Percentiles rank a stretch among this genome's conserved stretches.
These are phyloP conservation scores for Brachymystax lenok DNA, from an alignment of 2,797 vertebrate species.

Conservation along the genomic window DNA sequence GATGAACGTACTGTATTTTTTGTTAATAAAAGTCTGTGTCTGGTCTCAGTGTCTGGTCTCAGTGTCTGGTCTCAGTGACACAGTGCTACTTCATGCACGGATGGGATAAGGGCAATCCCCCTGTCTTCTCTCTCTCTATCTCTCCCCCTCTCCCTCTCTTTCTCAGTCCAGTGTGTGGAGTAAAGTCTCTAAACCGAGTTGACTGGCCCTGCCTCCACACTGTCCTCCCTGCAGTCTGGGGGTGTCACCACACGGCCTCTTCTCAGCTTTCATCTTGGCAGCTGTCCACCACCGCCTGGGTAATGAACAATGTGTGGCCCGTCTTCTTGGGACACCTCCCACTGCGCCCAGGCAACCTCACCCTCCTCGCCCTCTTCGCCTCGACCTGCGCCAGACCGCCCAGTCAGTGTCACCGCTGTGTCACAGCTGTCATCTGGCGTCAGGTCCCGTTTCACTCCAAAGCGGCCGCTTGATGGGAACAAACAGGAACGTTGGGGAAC, in stretches of 20 bases:
- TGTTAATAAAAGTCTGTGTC: background rate
- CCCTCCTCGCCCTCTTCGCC: constrained; percentile 42
- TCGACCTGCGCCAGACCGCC: constrained; percentile 53
- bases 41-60: background rate
- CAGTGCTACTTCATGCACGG: background rate
- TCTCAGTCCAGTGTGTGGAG: constrained; percentile 17
- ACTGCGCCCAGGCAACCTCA: constrained; percentile 50
- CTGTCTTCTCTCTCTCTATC: constrained; percentile 53
- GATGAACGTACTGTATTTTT: background rate
- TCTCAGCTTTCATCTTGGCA: constrained; percentile 20
- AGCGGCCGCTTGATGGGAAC: constrained; percentile 72
- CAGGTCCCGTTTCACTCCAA: constrained; percentile 68
- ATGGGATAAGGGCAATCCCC: background rate
- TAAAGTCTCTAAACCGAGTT: constrained; percentile 4
- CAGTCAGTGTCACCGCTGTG: constrained; percentile 58
- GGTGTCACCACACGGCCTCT: background rate
- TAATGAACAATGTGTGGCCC: constrained; percentile 48
- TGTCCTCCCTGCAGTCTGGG: constrained; percentile 17
- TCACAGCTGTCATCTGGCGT: constrained; percentile 66
- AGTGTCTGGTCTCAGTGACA: background rate
- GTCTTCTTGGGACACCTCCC: constrained; percentile 51
- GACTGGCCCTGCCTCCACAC: background rate
- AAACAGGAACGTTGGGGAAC: constrained; percentile 59
- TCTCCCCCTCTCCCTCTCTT: constrained; percentile 57
- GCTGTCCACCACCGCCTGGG: constrained; percentile 32